A percentile compares a stretch with the other conserved stretches of the same genome.
phyloP scores from a whole-genome alignment of 2,888 invertebrate species.

The Timema cristinae region DNA sequence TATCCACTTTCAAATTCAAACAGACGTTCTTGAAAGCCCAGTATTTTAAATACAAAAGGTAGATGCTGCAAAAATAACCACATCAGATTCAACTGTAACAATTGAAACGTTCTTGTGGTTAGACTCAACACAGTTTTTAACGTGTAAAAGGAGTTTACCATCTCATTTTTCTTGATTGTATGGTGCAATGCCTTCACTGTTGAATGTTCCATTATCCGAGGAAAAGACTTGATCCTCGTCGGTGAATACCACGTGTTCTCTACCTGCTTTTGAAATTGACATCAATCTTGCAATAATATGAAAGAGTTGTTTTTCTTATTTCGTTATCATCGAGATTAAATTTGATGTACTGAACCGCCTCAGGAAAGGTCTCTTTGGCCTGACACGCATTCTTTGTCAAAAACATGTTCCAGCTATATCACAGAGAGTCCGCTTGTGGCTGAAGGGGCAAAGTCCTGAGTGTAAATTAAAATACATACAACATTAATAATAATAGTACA shows the following conservation, averaged over 20 bases:
- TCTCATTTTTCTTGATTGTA: background rate
- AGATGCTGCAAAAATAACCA: slow-evolving; percentile 8
- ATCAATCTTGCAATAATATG: too few species aligned
- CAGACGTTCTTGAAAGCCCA: background rate
- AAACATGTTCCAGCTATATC: too few species aligned
- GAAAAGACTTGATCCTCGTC: background rate
- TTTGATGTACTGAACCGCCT: too few species aligned
- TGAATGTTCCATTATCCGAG: background rate
- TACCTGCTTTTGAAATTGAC: background rate
- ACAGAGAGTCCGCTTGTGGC: too few species aligned
- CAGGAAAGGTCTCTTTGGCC: too few species aligned
- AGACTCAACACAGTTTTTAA: background rate
- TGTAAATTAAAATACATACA: too few species aligned
- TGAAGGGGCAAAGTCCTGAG: too few species aligned
- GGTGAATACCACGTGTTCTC: background rate
- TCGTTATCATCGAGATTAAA: too few species aligned
- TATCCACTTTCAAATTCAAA: background rate
- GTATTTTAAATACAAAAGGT: background rate
- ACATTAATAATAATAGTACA: too few species aligned
- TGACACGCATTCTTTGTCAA: too few species aligned
- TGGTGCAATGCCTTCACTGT: slow-evolving; percentile 6
- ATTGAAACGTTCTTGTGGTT: background rate
- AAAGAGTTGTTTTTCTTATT: too few species aligned
- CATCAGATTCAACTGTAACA: slow-evolving; percentile 3
- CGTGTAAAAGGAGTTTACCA: background rate